phyloP scores from a whole-genome alignment of 2,113 vertebrate genomes.

The Axis porcinus region DNA sequence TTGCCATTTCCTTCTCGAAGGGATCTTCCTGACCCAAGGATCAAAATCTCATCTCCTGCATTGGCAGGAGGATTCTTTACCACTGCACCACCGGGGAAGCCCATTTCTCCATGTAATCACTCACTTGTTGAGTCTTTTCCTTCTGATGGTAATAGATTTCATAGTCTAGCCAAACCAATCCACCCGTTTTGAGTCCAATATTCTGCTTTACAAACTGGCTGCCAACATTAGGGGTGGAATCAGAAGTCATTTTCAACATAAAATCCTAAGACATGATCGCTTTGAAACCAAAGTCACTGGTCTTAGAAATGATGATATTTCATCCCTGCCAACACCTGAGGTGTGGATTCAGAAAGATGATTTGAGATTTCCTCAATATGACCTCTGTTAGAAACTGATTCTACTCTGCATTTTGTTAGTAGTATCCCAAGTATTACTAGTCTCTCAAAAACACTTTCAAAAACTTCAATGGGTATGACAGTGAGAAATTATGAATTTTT shows the following conservation, averaged over 20 bases:
- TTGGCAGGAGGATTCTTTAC: not conserved
- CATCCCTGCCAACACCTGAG: not conserved
- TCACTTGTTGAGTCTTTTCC: not conserved
- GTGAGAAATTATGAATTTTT: not conserved
- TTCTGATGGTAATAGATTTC: not conserved
- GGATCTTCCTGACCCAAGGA: not conserved
- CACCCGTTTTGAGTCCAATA: not conserved
- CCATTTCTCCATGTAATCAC: not conserved
- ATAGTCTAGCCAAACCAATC: not conserved
- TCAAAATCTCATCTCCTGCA: not conserved
- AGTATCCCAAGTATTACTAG: not conserved
- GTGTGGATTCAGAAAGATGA: not conserved
- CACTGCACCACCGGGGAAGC: rapidly evolving
- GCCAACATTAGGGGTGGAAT: no score
- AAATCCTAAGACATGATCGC: not conserved
- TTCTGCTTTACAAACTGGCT: not conserved
- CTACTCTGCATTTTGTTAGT: not conserved
- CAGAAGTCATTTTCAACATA: not conserved
- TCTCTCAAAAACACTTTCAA: not conserved
- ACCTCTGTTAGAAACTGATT: not conserved
- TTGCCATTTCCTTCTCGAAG: not conserved
- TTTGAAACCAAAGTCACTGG: not conserved
- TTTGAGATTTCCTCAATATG: not conserved
- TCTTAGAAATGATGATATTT: not conserved
- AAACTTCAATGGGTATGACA: not conserved